Evolutionary conservation across 2,113 vertebrate species (phyloP), one percentile per base, ranked within the genome.

Genomic region (Phalacrocorax aristotelis): DNA sequence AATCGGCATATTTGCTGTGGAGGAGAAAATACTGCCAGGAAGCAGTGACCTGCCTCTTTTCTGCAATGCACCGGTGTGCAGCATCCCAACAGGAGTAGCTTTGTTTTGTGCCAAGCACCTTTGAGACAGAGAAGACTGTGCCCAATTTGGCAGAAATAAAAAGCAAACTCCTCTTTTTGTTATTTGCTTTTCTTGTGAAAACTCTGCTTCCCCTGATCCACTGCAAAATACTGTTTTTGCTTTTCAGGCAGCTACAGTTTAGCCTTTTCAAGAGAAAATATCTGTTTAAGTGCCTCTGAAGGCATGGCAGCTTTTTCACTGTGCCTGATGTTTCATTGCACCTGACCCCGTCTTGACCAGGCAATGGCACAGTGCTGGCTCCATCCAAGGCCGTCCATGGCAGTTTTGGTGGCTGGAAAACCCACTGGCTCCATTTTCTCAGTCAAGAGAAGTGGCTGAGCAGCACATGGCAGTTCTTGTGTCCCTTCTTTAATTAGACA

Each of bases 401-500:
- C 58, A 8, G 7, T 55, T 85, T 30, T 2, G 18, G 84, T 8
- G 8, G 42, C 90, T 81, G 84, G 71, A 96, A 96, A 96, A 91
- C 13, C 13, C 15, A 29, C 51, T 52, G 86, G 64, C 72, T 94
- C 87, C 80, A 81, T 95, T 94, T 95, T 90, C 68, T 87, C 90
- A 86, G 6, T 49, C 69, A 30, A 61, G 64, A 40, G 51, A 42
- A 90, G 46, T 66, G 76, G 40, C 77, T 81, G 79, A 95, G 84
- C 49, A 60, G 66, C 70, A 78, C 86, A 38, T 10, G 61, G 49
- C 78, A 65, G 61, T 16, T 95, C 42, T 51, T 86, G n/a, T 10
- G n/a, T 83, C 57, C 76, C 18, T 93, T 46, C 75, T 96, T 95
- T 96, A 97, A 96, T 96, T 92, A 97, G 96, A 54, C 75, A 77